phyloP scores from a whole-genome alignment of 1,140 invertebrate genomes.

The Cyrtorhinus lividipennis region DNA sequence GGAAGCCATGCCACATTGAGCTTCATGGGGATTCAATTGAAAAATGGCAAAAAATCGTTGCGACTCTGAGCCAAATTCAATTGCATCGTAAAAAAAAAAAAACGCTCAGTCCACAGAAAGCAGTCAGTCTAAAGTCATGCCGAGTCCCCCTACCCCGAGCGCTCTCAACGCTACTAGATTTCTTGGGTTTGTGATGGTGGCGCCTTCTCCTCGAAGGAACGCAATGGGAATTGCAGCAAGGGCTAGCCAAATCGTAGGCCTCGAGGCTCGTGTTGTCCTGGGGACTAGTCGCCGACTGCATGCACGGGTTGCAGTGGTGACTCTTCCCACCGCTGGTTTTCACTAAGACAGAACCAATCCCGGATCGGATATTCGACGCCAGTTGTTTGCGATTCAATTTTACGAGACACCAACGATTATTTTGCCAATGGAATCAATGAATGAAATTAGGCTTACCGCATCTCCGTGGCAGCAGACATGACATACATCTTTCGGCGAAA shows the following conservation, averaged over 20 bases:
- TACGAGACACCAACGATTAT: background rate
- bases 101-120: too few relatives aligned
- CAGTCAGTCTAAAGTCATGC: too few relatives aligned
- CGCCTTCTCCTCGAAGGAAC: constrained; percentile 42
- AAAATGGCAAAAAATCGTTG: too few relatives aligned
- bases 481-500: too few relatives aligned
- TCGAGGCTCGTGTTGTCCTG: constrained; percentile 57
- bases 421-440: background rate
- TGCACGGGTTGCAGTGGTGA: constrained; percentile 58
- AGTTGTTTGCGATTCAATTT: too few relatives aligned
- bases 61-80: too few relatives aligned
- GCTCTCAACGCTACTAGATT: constrained; percentile 11
- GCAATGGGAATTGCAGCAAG: constrained; percentile 62
- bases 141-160: constrained; percentile 12
- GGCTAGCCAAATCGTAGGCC: constrained; percentile 66
- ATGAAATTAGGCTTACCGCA: too few relatives aligned
- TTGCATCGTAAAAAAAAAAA: too few relatives aligned
- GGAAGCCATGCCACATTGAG: background rate
- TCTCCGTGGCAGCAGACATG: too few relatives aligned
- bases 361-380: background rate
- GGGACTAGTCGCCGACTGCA: constrained; percentile 36
- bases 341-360: background rate
- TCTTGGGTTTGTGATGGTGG: constrained; percentile 23
- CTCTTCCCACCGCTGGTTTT: constrained; percentile 20
- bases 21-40: too few relatives aligned